Percentiles rank a stretch among this genome's conserved stretches.
phyloP scores from a whole-genome alignment of 2,113 vertebrate species.

The Isurus oxyrinchus region DNA sequence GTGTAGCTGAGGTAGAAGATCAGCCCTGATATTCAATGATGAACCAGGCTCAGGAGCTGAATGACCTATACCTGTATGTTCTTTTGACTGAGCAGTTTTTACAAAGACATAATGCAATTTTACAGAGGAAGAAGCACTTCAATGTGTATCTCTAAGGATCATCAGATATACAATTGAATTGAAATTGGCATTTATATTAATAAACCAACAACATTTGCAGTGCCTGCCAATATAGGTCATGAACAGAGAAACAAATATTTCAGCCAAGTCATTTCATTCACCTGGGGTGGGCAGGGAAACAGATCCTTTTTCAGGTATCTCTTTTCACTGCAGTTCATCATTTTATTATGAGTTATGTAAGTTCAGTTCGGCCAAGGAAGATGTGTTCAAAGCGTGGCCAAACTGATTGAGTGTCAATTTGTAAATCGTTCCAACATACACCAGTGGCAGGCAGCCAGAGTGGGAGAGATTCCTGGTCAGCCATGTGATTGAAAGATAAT shows the following conservation, averaged over 20 bases:
- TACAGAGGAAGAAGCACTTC: background rate
- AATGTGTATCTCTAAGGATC: background rate
- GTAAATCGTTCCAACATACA: too few species aligned
- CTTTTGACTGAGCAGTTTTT: background rate
- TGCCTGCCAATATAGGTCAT: background rate
- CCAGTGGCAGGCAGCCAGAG: too few species aligned
- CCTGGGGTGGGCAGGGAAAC: background rate
- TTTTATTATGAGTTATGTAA: background rate
- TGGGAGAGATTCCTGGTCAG: too few species aligned
- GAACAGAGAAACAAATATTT: background rate
- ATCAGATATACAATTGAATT: background rate
- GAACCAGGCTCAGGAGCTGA: too few species aligned
- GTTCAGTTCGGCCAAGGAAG: background rate
- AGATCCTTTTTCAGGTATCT: background rate
- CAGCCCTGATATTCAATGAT: too few species aligned
- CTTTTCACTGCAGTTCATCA: background rate
- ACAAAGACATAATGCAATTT: background rate
- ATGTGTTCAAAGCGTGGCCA: too few species aligned
- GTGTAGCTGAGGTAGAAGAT: too few species aligned
- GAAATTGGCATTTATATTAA: background rate
- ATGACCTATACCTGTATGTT: too few species aligned
- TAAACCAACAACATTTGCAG: background rate
- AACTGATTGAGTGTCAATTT: too few species aligned
- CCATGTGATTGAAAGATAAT: too few species aligned
- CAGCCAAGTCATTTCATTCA: background rate